Evolutionary conservation across 2,797 vertebrate genomes (phyloP), one percentile per base, ranked within the genome.

Genomic region (Coregonus sp.): DNA sequence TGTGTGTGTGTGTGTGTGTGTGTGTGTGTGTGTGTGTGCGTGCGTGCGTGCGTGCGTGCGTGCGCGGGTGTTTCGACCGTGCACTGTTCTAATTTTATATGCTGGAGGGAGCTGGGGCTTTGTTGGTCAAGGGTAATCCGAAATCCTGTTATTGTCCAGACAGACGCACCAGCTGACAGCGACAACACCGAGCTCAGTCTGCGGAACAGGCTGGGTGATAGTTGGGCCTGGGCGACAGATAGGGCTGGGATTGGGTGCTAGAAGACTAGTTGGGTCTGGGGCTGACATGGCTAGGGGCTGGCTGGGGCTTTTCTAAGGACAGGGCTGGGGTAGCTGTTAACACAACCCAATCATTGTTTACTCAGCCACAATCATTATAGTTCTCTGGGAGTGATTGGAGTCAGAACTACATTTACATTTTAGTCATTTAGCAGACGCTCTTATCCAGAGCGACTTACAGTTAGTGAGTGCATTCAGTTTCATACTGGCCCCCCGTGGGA

Each of bases 81-180:
- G 73, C 70, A 75, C 14, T 72, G 83, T 83, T 90, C 82, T 88
- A 78, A 87, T 91, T 90, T 86, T 81, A 86, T 89, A 85, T 86
- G 89, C 86, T 79, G 79, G 74, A 83, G 15, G 79, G 82, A 88
- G 84, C 81, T 47, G 86, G 82, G 86, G 75, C 85, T 88, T 86
- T 90, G 92, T 91, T 92, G 85, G 83, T 91, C 89, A 91, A 90
- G 88, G 90, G 84, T 93, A 92, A 94, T 94, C 91, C 84, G 74
- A 90, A 92, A 92, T 89, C 92, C 85, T 80, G 89, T 89, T 87
- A 85, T 91, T 89, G 89, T 90, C 88, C 90, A 86, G 86, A 82
- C 75, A 86, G 86, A 83, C 76, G 85, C 88, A 88, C 82, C 92
- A 89, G 86, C 73, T 91, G 90, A 89, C 89, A 89, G 86, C 82